Base-by-base conservation (phyloP, 2,113 vertebrate species). In the Mastomys natalensis region DNA sequence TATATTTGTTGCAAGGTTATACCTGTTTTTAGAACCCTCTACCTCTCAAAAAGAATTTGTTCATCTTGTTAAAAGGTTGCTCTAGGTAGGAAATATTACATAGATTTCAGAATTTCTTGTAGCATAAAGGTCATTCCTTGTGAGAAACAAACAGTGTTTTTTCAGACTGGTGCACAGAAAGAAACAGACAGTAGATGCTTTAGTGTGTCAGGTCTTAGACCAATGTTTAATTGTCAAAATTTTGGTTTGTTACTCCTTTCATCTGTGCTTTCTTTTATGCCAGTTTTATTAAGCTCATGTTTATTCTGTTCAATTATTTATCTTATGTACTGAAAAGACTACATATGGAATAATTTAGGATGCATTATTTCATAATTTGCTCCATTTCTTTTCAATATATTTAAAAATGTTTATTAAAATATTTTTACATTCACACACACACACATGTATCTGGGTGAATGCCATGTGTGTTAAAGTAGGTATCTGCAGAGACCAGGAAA, bases 251-350 rank as follows among this genome's bases (percentile, higher is more conserved):
- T 88, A 43, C 76, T 84, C 34, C 37, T 89, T 87, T 70, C 24
- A 45, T 97, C 95, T 88, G 68, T 90, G 93, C 82, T 22, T 97
- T 91, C 62, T 95, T 92, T 72, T 92, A 60, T 89, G 26, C 48
- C 37, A 89, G 89, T 87, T 95, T 94, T 86, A 82, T 85, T 74
- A 89, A 87, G 64, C 13, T 55, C 68, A 13, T 86, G 24, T 70
- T 60, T 94, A 77, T 92, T 93, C 95, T 88, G 43, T 58, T 93
- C 72, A n/a, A 12, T 91, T 89, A 62, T 91, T 93, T 94, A 26
- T 88, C 62, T 89, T 22, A 73, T 80, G 31, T 10, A 68, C 72
- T 37, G 3, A 94, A 58, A 93, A 89, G 66, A 94, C 87, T 84
- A 68, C 72, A 87, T 55, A 60, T 87, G 60, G 22, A 96, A 66